phyloP scores from a whole-genome alignment of 2,888 invertebrate species.

The Tuberolachnus salignus region DNA sequence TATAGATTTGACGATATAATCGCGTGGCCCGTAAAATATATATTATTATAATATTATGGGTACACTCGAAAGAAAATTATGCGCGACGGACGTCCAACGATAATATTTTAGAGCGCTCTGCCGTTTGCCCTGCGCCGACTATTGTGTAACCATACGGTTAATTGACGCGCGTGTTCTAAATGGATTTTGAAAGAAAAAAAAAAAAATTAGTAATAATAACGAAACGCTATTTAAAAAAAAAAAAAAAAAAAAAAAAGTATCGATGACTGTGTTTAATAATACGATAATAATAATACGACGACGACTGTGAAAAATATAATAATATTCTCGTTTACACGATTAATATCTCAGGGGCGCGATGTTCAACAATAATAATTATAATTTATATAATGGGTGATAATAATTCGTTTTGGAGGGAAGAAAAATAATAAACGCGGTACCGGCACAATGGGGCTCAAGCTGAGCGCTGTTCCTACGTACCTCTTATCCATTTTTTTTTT shows the following conservation, averaged over 20 bases:
- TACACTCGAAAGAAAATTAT: no score
- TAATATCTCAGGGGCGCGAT: conserved; percentile 16
- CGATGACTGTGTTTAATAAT: background rate
- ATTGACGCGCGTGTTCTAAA: conserved; percentile 2
- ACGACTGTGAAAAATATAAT: no score
- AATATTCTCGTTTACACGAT: conserved; percentile 49
- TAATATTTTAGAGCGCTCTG: no score
- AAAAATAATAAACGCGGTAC: conserved; percentile 8
- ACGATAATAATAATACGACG: no score
- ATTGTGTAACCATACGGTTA: conserved; percentile 18
- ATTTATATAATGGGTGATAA: conserved; percentile 1
- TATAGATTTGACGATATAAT: no score
- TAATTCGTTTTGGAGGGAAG: conserved; percentile 34
- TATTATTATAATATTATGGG: no score
- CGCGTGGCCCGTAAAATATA: no score
- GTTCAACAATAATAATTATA: conserved; percentile 1
- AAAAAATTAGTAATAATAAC: no score
- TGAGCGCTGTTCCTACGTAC: conserved; percentile 8
- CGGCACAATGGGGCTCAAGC: conserved; percentile 45
- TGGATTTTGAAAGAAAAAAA: background rate
- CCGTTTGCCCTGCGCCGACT: no score
- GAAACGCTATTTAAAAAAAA: conserved; percentile 3
- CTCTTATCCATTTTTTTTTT: no score
- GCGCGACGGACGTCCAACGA: no score
- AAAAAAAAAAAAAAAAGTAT: background rate